Conservation (phyloP, 2,797 vertebrate species). For the Danio choprae region DNA sequence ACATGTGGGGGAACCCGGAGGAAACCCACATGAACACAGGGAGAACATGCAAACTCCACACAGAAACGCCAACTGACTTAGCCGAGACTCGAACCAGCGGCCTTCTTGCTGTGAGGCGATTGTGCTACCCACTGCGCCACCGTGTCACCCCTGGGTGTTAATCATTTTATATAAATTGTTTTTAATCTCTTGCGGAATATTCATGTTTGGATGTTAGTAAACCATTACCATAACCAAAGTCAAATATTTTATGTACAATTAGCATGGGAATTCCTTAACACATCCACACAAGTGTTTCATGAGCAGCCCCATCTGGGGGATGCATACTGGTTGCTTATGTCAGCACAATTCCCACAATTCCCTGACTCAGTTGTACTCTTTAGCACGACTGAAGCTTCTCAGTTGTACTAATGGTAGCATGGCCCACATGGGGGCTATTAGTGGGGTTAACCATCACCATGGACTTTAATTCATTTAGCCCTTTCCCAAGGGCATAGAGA, state of each 20-base stretch:
- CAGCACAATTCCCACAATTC: slow-evolving; percentile 59
- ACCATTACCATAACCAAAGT: not conserved
- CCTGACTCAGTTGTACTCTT: slow-evolving; percentile 54
- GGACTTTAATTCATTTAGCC: slow-evolving; percentile 56
- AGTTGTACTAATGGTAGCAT: slow-evolving; percentile 57
- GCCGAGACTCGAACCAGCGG: too few species aligned
- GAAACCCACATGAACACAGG: too few species aligned
- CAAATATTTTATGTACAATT: not conserved
- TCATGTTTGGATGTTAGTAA: not conserved
- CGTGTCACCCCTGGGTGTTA: too few species aligned
- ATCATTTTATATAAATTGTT: not conserved
- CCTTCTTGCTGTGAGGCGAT: too few species aligned
- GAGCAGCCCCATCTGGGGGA: slow-evolving; percentile 17
- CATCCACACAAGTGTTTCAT: slow-evolving; percentile 29
- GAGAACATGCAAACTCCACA: too few species aligned
- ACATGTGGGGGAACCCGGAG: too few species aligned
- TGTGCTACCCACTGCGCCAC: too few species aligned
- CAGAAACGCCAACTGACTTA: too few species aligned
- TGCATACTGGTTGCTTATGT: slow-evolving; percentile 49
- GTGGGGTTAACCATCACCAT: slow-evolving; percentile 56
- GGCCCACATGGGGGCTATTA: slow-evolving; percentile 56
- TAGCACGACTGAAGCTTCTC: slow-evolving; percentile 46
- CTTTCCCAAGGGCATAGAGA: slow-evolving; percentile 30
- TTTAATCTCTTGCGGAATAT: not conserved
- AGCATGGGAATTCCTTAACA: not conserved